These are phyloP conservation scores for Drosophila tani DNA, from an alignment of 1,140 invertebrate species.

Conservation along the genomic window DNA sequence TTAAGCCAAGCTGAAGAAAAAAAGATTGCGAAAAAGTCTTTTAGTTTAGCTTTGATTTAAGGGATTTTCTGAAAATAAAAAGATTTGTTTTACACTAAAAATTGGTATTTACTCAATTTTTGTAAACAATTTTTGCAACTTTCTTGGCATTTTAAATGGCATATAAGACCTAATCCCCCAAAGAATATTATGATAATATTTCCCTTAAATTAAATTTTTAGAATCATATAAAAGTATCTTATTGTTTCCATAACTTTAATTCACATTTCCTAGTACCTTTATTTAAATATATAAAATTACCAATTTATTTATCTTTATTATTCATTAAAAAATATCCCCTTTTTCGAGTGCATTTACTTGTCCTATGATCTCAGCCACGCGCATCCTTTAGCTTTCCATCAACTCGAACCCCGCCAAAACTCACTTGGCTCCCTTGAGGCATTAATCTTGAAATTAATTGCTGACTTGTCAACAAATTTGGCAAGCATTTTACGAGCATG, in stretches of 20 bases:
- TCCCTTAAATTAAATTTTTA: too few relatives aligned
- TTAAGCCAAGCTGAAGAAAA: constrained; percentile 22
- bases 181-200: too few relatives aligned
- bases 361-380: neutral
- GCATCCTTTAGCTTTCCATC: neutral
- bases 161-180: too few relatives aligned
- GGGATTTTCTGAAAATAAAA: neutral
- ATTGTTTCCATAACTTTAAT: too few relatives aligned
- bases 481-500: constrained; percentile 64
- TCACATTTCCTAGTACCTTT: neutral
- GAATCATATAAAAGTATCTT: too few relatives aligned
- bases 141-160: too few relatives aligned
- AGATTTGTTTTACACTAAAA: neutral
- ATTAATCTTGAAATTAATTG: constrained; percentile 55
- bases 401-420: neutral
- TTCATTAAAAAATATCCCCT: neutral
- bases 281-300: neutral
- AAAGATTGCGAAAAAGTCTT: neutral
- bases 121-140: too few relatives aligned
- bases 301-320: neutral
- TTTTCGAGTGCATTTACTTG: constrained; percentile 32
- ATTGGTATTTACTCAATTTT: too few relatives aligned
- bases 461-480: constrained; percentile 70
- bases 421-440: constrained; percentile 8
- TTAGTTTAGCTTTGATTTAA: neutral